Base-by-base conservation (phyloP, 2,113 vertebrate genomes). In the Helogale parvula region DNA sequence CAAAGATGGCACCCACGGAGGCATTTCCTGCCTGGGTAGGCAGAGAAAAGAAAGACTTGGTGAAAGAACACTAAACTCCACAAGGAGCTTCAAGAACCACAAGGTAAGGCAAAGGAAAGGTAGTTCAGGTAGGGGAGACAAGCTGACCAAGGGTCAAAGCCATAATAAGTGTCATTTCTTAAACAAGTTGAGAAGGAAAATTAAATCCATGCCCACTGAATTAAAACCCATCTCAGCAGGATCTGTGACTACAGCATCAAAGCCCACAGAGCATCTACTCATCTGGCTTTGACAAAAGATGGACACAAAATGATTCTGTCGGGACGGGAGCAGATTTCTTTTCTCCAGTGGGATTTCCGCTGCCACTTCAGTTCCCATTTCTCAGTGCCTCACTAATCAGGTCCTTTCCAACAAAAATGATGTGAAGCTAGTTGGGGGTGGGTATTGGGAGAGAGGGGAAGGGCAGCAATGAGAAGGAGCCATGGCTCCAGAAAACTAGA, bases 351-450 rank as follows among this genome's bases (percentile, higher is more conserved):
- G 92, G 0, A 5, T 83, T 52, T 96, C 77, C 35, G 69, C 94
- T 83, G 72, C 96, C 96, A 97, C 93, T 97, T 97, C 71, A 9
- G 86, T 97, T 95, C 95, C 85, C 19, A 0, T 97, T 95, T 95
- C 91, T 98, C 98, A 94, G 35, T 86, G 77, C 91, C 96, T 93
- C 86, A 31, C 96, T 98, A 97, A 98, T 98, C 98, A 98, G 71
- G 88, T 90, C 85, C 60, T 93, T 94, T 95, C 96, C 94, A 97
- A 90, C 52, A 63, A 88, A 76, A 88, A 80, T 72, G 90, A 92
- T 74, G 25, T 57, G 92, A 97, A 88, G 88, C 80, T 87, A 76
- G 68, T 3, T 94, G 47, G 7, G 35, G 54, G 45, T 16, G 19
- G 23, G 45, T 69, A 23, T 16, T n/a, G 72, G 17, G 80, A 47